phyloP scores from a whole-genome alignment of 1,140 invertebrate species.

The Chironomus striatipennis region DNA sequence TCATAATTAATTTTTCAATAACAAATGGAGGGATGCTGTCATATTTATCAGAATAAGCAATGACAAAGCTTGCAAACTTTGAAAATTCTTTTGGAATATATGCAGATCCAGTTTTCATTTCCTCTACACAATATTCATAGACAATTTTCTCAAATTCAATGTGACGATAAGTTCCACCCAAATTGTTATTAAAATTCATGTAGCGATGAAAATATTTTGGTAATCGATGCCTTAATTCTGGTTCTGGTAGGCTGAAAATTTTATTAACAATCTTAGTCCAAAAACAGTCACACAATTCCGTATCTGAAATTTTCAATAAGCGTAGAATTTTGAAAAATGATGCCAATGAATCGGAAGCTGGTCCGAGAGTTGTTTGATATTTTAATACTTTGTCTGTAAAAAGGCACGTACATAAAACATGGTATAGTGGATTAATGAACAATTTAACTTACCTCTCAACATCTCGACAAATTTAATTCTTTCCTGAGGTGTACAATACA shows the following conservation, averaged over 20 bases:
- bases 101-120: slow-evolving; percentile 36
- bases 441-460: slow-evolving; percentile 34
- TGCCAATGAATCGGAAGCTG: slow-evolving; percentile 29
- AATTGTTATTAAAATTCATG: slow-evolving; percentile 45
- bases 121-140: slow-evolving; percentile 36
- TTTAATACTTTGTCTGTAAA: background rate
- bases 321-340: slow-evolving; percentile 39
- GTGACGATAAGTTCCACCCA: slow-evolving; percentile 42
- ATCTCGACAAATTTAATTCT: slow-evolving; percentile 33
- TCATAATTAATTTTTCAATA: slow-evolving; percentile 34
- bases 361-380: background rate
- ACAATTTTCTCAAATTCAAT: slow-evolving; percentile 40
- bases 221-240: slow-evolving; percentile 34
- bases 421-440: slow-evolving; percentile 28
- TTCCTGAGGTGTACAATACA: slow-evolving; percentile 35
- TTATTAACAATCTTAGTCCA: slow-evolving; percentile 37
- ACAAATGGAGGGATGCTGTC: slow-evolving; percentile 36
- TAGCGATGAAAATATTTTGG: slow-evolving; percentile 42
- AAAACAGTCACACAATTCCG: slow-evolving; percentile 37
- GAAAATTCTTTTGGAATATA: slow-evolving; percentile 39
- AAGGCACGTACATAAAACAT: slow-evolving; percentile 19
- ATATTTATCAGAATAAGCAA: slow-evolving; percentile 39
- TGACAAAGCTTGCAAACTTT: slow-evolving; percentile 40
- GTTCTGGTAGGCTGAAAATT: slow-evolving; percentile 29
- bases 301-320: slow-evolving; percentile 41